Conservation (phyloP, 2,113 vertebrate species). For the Anseranas semipalmata region DNA sequence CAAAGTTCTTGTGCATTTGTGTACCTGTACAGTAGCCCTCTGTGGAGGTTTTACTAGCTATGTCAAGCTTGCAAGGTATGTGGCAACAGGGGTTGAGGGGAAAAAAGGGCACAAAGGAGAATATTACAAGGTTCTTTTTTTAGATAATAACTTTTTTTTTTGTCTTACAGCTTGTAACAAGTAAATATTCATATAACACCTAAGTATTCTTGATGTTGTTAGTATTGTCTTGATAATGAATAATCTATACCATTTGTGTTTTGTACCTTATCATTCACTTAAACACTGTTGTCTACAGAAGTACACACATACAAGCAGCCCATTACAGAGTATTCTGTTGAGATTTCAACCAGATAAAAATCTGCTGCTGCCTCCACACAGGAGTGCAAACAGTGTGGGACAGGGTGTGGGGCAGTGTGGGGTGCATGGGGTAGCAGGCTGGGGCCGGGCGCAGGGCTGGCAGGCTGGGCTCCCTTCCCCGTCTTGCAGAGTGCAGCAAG, state of each 20-base stretch:
- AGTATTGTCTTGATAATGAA: neutral
- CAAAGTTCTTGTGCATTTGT: neutral
- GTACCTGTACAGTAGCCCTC: neutral
- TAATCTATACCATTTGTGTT: neutral
- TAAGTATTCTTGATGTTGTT: neutral
- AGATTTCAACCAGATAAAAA: neutral
- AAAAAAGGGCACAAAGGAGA: neutral
- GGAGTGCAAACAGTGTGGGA: neutral
- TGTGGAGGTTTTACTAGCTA: neutral
- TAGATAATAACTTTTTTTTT: neutral
- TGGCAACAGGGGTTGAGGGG: neutral
- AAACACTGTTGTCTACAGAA: neutral
- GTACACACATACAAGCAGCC: neutral
- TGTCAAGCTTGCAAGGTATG: neutral
- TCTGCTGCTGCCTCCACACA: neutral
- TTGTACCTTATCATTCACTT: neutral
- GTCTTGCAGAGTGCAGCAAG: rapidly evolving
- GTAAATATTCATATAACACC: neutral
- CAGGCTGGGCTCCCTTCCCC: neutral
- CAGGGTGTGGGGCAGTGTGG: rapidly evolving
- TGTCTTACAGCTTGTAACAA: neutral
- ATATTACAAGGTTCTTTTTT: neutral
- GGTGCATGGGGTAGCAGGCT: neutral
- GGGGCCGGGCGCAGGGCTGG: too few species aligned
- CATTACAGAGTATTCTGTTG: neutral